Evolutionary conservation across 2,113 vertebrate genomes (phyloP), one percentile per base, ranked within the genome.

Genomic region (Xiphophorus maculatus): DNA sequence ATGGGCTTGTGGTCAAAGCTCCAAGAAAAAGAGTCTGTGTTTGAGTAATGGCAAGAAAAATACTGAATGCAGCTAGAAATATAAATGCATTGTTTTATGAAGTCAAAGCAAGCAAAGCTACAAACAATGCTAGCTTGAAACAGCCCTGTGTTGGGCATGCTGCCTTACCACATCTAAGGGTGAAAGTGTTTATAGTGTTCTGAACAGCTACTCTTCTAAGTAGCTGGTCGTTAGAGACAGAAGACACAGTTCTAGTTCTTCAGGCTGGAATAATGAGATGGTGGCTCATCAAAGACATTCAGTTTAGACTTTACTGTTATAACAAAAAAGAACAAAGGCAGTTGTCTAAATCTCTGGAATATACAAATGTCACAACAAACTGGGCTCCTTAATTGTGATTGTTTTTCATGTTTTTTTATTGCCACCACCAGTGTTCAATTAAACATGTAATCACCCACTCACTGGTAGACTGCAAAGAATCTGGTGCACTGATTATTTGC

Each of bases 1-100:
- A 84, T 87, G 90, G 90, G 81, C 84, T 60, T 65, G 37, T 33
- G 79, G 67, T 84, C 70, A 81, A 76, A 77, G 58, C 63, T 71
- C 71, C 67, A 69, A 87, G 86, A 76, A 74, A 76, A 69, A 69
- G 71, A 67, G 33, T 60, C 79, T 86, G 79, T 77, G 42, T 77
- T 75, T 85, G 30, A 73, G 67, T 71, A 82, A 73, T 37, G 62
- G 44, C 19, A 40, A 78, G 40, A 66, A 54, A 64, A 66, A 62
- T 40, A 88, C 71, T 68, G 71, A 82, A 85, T 76, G 70, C 83
- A 90, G 87, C 76, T 86, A 87, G 70, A 67, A 88, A 85, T 67
- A 89, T 77, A 89, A 63, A 83, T 69, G 61, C 66, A 30, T 7
- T 6, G 11, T n/a, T 29, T 58, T 28, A 51, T 73, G 32, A n/a